Conservation (phyloP, 2,888 invertebrate genomes). For the Mimas tiliae region DNA sequence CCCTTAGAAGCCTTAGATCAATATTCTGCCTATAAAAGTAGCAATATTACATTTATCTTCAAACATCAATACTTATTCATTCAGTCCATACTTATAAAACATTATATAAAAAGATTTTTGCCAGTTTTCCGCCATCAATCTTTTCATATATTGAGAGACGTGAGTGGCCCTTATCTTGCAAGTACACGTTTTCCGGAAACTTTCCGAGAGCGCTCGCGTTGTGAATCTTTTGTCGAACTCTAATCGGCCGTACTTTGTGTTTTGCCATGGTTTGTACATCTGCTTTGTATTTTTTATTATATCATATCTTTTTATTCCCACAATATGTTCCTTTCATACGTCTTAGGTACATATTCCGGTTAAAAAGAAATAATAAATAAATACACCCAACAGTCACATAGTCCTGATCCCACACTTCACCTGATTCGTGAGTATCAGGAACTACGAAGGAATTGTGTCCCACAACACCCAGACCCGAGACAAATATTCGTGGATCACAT, state of each 20-base stretch:
- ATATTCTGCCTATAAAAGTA: neutral
- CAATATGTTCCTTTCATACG: neutral
- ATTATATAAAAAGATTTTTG: neutral
- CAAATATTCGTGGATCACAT: too few relatives aligned
- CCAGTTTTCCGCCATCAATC: conserved; percentile 11
- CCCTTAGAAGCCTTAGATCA: neutral
- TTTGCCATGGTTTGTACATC: neutral
- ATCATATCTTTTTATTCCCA: neutral
- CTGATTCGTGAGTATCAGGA: too few relatives aligned
- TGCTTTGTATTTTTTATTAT: neutral
- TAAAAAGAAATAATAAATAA: too few relatives aligned
- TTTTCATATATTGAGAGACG: neutral
- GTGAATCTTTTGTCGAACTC: conserved; percentile 7
- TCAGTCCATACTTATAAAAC: neutral
- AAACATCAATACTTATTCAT: neutral
- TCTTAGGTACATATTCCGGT: too few relatives aligned
- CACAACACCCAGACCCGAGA: too few relatives aligned
- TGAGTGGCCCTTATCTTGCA: neutral
- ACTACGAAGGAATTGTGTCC: too few relatives aligned
- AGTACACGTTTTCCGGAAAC: conserved; percentile 14
- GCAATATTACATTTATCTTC: neutral
- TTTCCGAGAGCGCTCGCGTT: conserved; percentile 11
- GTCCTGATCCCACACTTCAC: too few relatives aligned
- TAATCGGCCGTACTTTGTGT: neutral
- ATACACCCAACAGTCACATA: too few relatives aligned